Conservation (phyloP, 1,140 invertebrate genomes). For the Paracyclopina nana region DNA sequence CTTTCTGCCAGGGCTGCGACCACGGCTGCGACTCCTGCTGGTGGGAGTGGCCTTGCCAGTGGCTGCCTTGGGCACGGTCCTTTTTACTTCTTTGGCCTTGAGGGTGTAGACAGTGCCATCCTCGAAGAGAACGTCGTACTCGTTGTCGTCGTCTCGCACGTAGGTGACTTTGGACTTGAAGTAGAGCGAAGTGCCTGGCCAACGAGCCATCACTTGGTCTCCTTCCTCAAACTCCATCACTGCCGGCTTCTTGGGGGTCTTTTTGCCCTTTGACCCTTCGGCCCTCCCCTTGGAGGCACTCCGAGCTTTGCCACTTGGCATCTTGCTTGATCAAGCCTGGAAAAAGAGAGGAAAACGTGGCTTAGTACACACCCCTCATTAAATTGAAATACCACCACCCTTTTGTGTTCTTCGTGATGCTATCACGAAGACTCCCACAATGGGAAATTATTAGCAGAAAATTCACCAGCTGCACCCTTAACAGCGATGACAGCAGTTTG, state of each 20-base stretch:
- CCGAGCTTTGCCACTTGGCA: not conserved
- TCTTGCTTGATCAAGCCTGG: no score
- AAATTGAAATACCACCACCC: not conserved
- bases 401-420: not conserved
- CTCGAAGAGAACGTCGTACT: conserved; percentile 15
- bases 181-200: conserved; percentile 12
- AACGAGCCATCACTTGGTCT: conserved; percentile 8
- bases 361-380: not conserved
- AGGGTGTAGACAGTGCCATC: conserved; percentile 15
- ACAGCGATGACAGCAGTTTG: no score
- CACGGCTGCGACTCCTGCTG: not conserved
- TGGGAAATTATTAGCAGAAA: no score
- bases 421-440: no score
- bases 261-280: not conserved
- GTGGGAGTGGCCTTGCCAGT: not conserved
- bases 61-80: not conserved
- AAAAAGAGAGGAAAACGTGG: no score
- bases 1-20: not conserved
- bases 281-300: not conserved
- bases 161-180: conserved; percentile 10
- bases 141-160: conserved; percentile 15
- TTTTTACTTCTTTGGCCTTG: conserved; percentile 9
- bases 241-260: not conserved
- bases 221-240: conserved; percentile 11
- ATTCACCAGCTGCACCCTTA: no score